Conservation (phyloP, 2,888 invertebrate species). For the Ischnus inquisitorius region DNA sequence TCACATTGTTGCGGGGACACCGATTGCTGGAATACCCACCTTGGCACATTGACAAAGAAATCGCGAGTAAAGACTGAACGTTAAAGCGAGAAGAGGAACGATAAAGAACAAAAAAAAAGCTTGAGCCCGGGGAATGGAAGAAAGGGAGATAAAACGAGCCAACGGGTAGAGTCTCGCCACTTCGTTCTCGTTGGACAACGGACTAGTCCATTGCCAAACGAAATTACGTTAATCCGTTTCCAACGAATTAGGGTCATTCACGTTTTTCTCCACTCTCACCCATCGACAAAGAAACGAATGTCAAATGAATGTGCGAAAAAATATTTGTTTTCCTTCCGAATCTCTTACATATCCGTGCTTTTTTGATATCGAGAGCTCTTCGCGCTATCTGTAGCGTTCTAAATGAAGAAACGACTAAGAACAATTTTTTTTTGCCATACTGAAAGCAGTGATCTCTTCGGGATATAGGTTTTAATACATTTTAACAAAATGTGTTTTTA, state of each 20-base stretch:
- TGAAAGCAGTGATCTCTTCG: no score
- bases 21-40: conserved; percentile 33
- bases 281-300: conserved; percentile 23
- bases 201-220: conserved; percentile 66
- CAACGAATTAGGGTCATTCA: conserved; percentile 64
- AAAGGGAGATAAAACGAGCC: not conserved
- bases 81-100: not conserved
- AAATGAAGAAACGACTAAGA: no score
- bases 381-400: not conserved
- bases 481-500: no score
- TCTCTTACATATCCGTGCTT: not conserved
- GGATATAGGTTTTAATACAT: no score
- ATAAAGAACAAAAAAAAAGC: conserved; percentile 10
- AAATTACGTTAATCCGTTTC: conserved; percentile 67
- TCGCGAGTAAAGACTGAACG: not conserved
- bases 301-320: conserved; percentile 26
- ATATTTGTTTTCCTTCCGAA: not conserved
- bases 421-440: no score
- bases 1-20: conserved; percentile 51
- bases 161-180: not conserved
- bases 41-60: conserved; percentile 1
- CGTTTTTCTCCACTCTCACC: conserved; percentile 60
- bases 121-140: conserved; percentile 2
- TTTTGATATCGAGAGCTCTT: not conserved
- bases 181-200: conserved; percentile 42